These are phyloP conservation scores for Idaea biselata DNA, from an alignment of 2,888 invertebrate species.

Conservation along the genomic window DNA sequence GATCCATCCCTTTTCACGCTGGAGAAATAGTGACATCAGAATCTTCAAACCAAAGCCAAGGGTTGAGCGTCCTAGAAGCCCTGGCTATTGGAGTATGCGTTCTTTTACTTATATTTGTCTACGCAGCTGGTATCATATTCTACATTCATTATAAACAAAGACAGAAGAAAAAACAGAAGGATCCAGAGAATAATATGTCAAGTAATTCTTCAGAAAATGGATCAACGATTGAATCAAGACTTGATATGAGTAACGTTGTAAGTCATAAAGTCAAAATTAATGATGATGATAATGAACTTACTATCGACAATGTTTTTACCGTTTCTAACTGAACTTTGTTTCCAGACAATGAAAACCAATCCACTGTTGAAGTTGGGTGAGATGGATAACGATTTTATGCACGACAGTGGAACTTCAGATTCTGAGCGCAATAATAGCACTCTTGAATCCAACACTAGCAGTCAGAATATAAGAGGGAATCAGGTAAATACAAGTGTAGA, in stretches of 20 bases:
- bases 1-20: conserved; percentile 88
- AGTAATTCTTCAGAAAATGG: conserved; percentile 59
- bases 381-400: conserved; percentile 53
- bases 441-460: conserved; percentile 54
- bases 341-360: conserved; percentile 71
- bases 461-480: conserved; percentile 31
- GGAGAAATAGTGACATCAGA: conserved; percentile 79
- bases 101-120: conserved; percentile 88
- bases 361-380: conserved; percentile 62
- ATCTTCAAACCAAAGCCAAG: conserved; percentile 74
- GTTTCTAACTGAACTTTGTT: conserved; percentile 13
- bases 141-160: conserved; percentile 87
- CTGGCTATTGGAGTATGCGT: conserved; percentile 91
- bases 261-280: conserved; percentile 16
- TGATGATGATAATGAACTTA: not conserved
- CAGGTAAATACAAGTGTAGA: not conserved
- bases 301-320: not conserved
- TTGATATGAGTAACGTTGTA: conserved; percentile 73
- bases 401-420: conserved; percentile 66
- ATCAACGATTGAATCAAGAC: conserved; percentile 61
- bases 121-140: conserved; percentile 90
- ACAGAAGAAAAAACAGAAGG: conserved; percentile 78
- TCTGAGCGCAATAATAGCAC: conserved; percentile 68
- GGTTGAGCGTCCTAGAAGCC: conserved; percentile 88
- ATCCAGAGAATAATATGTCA: conserved; percentile 61